Base-by-base conservation (phyloP, 2,113 vertebrate species). In the Hippocampus guttulatus region DNA sequence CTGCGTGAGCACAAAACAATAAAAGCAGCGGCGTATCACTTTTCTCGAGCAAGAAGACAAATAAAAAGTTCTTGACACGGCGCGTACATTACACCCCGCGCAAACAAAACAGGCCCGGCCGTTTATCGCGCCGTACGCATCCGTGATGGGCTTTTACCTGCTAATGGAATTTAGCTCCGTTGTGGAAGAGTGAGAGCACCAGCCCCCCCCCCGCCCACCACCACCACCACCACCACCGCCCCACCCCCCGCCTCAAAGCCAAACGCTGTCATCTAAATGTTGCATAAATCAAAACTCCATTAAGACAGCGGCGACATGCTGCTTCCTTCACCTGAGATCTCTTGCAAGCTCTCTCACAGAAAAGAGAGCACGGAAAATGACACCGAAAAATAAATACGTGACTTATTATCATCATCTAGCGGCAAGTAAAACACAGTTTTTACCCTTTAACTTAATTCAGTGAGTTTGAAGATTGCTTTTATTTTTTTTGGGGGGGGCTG, bases 281-380 rank as follows among this genome's bases (percentile, higher is more conserved):
- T 73, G 75, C 62, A 62, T 65, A 57, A 79, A 81, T 77, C 49
- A 79, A 75, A 79, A 82, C 74, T 25, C 70, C 67, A 61, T 77
- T 79, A 69, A 66, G 65, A 82, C 63, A 63, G 64, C 68, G 65
- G 60, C 54, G 58, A 73, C 55, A 54, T 27, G 72, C 20, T 51
- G 52, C 30, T 38, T 67, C 21, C 67, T 61, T 21, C 51, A 64
- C 58, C 23, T 52, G 62, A 63, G 67, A 80, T 76, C 64, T 54
- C 21, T 77, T 16, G 27, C 58, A 3, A 61, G 58, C 6, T 12
- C 55, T 27, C 55, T 14, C 25, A 16, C 1, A 58, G 55, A 27
- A 57, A 57, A 14, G 3, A 57, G 23, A 23, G 25, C 15, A 18
- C 27, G 27, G 57, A 33, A 8, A 61, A 33, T 33, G 16, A 61